Percentiles rank a stretch among this genome's conserved stretches.
Conservation (phyloP, 2,113 vertebrate species). For the Gila orcuttii region DNA sequence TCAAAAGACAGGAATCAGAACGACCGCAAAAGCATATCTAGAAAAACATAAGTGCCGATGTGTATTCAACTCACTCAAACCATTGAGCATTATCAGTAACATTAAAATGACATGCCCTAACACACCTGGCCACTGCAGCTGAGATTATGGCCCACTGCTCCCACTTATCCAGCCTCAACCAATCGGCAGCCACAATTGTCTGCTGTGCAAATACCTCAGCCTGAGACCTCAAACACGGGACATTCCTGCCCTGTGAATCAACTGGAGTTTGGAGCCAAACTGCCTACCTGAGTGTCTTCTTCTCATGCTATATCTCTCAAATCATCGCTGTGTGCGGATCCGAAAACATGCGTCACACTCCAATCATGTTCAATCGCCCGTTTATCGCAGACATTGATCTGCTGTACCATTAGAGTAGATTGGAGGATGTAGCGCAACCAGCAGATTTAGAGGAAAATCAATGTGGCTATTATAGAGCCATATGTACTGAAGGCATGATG, state of each 20-base stretch:
- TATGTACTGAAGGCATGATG: background rate
- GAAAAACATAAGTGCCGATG: background rate
- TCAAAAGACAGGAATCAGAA: background rate
- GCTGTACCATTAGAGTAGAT: slow-evolving; percentile 3
- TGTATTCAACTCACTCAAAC: background rate
- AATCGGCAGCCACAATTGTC: slow-evolving; percentile 7
- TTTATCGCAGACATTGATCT: slow-evolving; percentile 33
- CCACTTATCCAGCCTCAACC: slow-evolving; percentile 15
- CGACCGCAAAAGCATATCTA: background rate
- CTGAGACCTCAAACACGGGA: slow-evolving; percentile 22
- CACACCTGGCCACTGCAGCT: background rate
- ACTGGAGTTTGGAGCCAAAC: slow-evolving; percentile 30
- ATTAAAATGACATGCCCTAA: slow-evolving; percentile 11
- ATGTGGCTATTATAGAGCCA: slow-evolving; percentile 38
- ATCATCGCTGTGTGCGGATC: background rate
- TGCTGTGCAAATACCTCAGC: slow-evolving; percentile 27
- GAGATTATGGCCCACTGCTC: slow-evolving; percentile 13
- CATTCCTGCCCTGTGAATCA: slow-evolving; percentile 60
- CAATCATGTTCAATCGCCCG: slow-evolving; percentile 40
- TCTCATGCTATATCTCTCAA: slow-evolving; percentile 51
- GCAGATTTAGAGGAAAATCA: slow-evolving; percentile 47
- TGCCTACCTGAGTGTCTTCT: slow-evolving; percentile 33
- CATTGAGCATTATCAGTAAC: background rate
- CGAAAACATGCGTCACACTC: slow-evolving; percentile 35
- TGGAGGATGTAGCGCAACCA: background rate